phyloP scores from a whole-genome alignment of 2,888 invertebrate genomes.

The Scaptomyza flava region DNA sequence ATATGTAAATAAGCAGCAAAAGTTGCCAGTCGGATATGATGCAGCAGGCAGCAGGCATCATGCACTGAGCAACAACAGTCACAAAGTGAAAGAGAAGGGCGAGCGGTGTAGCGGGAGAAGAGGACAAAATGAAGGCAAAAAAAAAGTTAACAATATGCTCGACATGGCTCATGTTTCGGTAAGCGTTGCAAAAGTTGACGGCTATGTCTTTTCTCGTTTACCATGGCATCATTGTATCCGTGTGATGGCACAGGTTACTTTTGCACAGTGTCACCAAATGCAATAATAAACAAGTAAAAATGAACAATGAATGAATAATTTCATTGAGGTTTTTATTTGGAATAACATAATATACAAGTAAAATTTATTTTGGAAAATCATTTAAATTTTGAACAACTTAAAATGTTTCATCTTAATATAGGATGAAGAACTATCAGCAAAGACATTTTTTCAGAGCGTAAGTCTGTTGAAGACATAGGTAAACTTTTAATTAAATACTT shows the following conservation, averaged over 20 bases:
- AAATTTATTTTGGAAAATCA: too few species aligned
- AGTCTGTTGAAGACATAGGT: background rate
- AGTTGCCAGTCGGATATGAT: constrained; percentile 56
- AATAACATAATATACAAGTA: too few species aligned
- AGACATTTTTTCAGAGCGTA: background rate
- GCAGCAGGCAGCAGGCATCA: constrained; percentile 16
- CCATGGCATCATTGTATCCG: constrained; percentile 45
- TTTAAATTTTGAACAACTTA: too few species aligned
- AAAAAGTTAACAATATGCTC: constrained; percentile 68
- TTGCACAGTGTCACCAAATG: constrained; percentile 26
- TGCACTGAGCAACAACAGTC: constrained; percentile 2
- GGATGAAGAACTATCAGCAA: background rate
- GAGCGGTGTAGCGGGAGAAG: background rate
- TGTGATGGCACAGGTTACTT: constrained; percentile 10
- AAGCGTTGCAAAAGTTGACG: constrained; percentile 59
- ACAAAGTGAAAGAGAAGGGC: background rate
- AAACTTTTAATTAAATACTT: background rate
- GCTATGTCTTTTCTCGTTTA: constrained; percentile 25
- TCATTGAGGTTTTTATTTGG: too few species aligned
- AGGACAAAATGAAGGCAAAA: constrained; percentile 14
- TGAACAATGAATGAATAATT: background rate
- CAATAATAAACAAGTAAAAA: background rate
- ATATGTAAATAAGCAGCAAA: constrained; percentile 75
- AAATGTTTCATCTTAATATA: too few species aligned
- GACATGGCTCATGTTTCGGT: constrained; percentile 59